Evolutionary conservation across 2,888 invertebrate species (phyloP), one percentile per base, ranked within the genome.

Genomic region (Netelia fuscicornis): DNA sequence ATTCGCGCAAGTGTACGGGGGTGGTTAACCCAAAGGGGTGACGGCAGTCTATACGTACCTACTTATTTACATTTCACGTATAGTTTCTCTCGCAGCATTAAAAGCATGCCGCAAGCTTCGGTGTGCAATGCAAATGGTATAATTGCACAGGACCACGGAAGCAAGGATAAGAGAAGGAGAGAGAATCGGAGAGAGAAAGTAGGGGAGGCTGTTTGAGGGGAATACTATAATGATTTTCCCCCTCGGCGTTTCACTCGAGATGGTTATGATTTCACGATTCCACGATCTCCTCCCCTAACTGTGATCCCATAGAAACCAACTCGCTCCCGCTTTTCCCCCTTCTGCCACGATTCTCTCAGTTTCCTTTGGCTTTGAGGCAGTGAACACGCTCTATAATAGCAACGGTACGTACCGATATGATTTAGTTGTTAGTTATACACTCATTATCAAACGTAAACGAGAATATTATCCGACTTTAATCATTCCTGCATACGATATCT

Each of bases 121-220:
- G 75, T 85, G 82, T 87, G 88, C 88, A 89, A 88, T 88, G 88
- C 89, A 90, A 90, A 91, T 90, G 88, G 90, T 90, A 90, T 91
- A 91, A 91, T 91, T 91, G 90, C 88, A 90, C 89, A 88, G 86
- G 67, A 74, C 30, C 74, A 80, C 56, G 77, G 76, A 75, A 71
- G 76, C 37, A 54, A 62, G 25, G 23, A 10, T 5, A 48, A 30
- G 44, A 48, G 17, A 23, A 11, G 30, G 75, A 20, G 54, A 30
- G 64, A 25, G 37, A 56, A 13, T 58, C 8, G 52, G n/a, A 52
- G 58, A 20, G 58, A 2, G 58, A 58, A 58, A 5, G 23, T 10
- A 6, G 23, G 62, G 11, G 72, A 25, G 68, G 25, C 37, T 64
- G 72, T 52, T 17, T 42, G 64, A 54, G 60, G 48, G 23, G 20